Evolutionary conservation across 1,140 invertebrate genomes (phyloP), one percentile per base, ranked within the genome.

Genomic region (Scaptomyza montana): DNA sequence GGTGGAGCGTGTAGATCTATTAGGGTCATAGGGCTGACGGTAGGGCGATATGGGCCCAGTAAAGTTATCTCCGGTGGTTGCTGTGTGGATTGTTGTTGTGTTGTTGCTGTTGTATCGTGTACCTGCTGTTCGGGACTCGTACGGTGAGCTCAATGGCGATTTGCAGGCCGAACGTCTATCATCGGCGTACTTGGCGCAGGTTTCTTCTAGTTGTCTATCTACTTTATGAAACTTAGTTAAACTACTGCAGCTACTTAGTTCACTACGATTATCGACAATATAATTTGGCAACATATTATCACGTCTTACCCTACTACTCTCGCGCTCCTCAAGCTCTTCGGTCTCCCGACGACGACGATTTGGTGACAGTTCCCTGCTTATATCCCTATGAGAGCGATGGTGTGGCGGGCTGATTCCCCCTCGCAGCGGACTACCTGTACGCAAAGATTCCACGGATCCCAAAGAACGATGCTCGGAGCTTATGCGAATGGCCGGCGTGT

Each of bases 191-290:
- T 85, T 90, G 84, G 84, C 78, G 78, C 81, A 90, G 54, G 89
- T 84, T 77, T 90, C 89, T 69, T 89, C 79, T 90, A 91, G 89
- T 90, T 91, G 85, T 80, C 90, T 91, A 91, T 91, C 90, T 91
- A 91, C 90, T 91, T 91, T 91, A 78, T 91, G 81, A 91, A 91
- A 90, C 78, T 90, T 90, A 74, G 87, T 91, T 91, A 91, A 90
- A 89, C 90, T 91, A 91, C 67, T 76, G 76, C 73, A 68, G 66
- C 84, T 90, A 91, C 82, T 91, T 77, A 82, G 63, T 63, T 90
- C 79, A 74, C 87, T 90, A 91, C 65, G 73, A 77, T 89, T 84
- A 90, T 91, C 87, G 60, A 33, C 72, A 73, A 78, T 79, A 91
- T 90, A 87, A 91, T 91, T 91, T 91, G 90, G 90, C 89, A 91